phyloP scores from a whole-genome alignment of 2,888 invertebrate species.

The Mantis religiosa region DNA sequence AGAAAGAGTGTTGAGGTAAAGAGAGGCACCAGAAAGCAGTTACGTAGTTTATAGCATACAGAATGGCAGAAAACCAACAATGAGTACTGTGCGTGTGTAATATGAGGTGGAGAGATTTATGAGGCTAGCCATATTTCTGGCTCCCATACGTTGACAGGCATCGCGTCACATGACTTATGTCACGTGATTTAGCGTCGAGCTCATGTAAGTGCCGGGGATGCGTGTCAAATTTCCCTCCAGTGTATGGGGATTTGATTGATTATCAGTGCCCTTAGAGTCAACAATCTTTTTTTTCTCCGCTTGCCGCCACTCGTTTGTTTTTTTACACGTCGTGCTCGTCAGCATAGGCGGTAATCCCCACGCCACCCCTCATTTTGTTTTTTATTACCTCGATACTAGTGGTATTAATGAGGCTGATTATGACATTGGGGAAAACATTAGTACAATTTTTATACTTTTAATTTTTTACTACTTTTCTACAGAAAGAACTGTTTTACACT shows the following conservation, averaged over 20 bases:
- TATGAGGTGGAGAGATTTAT: neutral
- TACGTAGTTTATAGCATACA: neutral
- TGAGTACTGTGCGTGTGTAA: neutral
- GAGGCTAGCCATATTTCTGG: neutral
- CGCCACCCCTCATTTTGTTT: neutral
- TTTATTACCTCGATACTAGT: neutral
- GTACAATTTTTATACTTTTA: too few species aligned
- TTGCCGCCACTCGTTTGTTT: neutral
- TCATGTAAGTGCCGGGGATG: neutral
- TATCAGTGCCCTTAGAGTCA: neutral
- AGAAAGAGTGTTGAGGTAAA: neutral
- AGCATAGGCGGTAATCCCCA: neutral
- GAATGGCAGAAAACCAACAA: neutral
- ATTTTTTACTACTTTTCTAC: too few species aligned
- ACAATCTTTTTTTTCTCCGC: neutral
- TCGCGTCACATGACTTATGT: neutral
- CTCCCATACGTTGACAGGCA: neutral
- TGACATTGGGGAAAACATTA: neutral
- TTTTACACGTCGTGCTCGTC: neutral
- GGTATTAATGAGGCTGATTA: neutral
- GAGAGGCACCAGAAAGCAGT: neutral
- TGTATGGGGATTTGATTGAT: neutral
- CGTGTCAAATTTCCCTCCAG: neutral
- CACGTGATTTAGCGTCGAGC: neutral
- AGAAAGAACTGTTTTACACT: too few species aligned